Base-by-base conservation (phyloP, 1,140 invertebrate genomes). In the Antheraea pernyi region DNA sequence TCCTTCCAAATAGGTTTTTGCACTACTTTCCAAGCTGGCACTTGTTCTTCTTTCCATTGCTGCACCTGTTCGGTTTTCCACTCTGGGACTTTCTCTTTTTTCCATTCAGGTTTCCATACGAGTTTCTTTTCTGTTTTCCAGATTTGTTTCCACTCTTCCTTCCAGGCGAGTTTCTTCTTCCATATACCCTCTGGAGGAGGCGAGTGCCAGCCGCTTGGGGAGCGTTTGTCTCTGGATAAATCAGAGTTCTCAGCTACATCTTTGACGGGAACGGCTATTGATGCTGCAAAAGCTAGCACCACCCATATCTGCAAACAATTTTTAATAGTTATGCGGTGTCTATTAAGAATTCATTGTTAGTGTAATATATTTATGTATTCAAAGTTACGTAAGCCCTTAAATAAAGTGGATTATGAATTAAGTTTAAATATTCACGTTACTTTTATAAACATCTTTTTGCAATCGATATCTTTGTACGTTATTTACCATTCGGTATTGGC, bases 81-180 rank as follows among this genome's bases (percentile, higher is more conserved):
- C 11, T 94, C 93, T 5, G 95, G 94, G 19, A 95, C 93, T 85
- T 95, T 93, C 63, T 92, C 91, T 77, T 94, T 94, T 76, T 93
- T 94, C 93, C 93, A 94, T 76, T 94, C 93, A 7, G 94, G 93
- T 83, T 94, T 93, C 95, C 95, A 96, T 1, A 94, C 92, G 79
- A 96, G 93, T 81, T 97, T 96, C 84, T 97, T 96, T 63, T 95
- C 94, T 0, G 94, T 95, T 81, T 95, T 95, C 95, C 95, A 96
- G 70, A 95, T 93, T 79, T 95, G 94, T 84, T 95, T 95, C 95
- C 95, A 96, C 61, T 96, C 95, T 67, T 95, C 94, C 84, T 95
- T 96, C 96, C 96, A 96, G 69, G 94, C 94, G 46, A 96, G 91
- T 85, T 96, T 96, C 88, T 96, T 96, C 74, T 96, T 94, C 85